phyloP scores from a whole-genome alignment of 1,140 invertebrate species.

The Galendromus occidentalis region DNA sequence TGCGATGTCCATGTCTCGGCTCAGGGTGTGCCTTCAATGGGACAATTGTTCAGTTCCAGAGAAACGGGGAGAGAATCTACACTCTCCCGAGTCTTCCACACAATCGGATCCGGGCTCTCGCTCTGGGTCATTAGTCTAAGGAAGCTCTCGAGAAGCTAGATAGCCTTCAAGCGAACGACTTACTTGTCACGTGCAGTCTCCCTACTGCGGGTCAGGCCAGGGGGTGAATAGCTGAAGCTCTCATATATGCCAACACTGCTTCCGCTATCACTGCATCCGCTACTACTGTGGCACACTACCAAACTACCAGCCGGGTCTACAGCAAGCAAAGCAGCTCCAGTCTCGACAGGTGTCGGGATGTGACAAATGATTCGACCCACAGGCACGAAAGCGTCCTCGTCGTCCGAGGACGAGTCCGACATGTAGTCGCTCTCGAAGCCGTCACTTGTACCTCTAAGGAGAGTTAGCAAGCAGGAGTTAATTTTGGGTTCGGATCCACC shows the following conservation, averaged over 20 bases:
- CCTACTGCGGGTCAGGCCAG: too few species aligned
- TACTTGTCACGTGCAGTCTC: too few species aligned
- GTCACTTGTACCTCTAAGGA: conserved; percentile 6
- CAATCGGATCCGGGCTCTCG: too few species aligned
- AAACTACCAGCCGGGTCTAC: conserved; percentile 9
- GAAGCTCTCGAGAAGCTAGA: too few species aligned
- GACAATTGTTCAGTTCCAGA: too few species aligned
- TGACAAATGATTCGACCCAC: conserved; percentile 3
- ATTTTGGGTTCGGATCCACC: too few species aligned
- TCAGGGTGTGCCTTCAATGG: conserved; percentile 16
- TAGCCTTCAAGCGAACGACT: too few species aligned
- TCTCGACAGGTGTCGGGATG: not conserved
- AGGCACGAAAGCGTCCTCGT: not conserved
- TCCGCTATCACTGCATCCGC: not conserved
- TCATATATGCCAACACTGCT: not conserved
- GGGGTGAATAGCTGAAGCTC: too few species aligned
- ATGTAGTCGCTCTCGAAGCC: conserved; percentile 2
- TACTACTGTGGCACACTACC: not conserved
- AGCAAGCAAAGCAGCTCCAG: not conserved
- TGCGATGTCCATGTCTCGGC: conserved; percentile 50
- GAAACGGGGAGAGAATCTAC: too few species aligned
- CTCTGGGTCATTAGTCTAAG: too few species aligned
- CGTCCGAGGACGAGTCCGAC: not conserved
- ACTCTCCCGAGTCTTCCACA: too few species aligned
- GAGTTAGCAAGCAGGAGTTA: too few species aligned